Evolutionary conservation across 2,113 vertebrate species (phyloP).

Genomic region (Pseudonaja textilis): DNA sequence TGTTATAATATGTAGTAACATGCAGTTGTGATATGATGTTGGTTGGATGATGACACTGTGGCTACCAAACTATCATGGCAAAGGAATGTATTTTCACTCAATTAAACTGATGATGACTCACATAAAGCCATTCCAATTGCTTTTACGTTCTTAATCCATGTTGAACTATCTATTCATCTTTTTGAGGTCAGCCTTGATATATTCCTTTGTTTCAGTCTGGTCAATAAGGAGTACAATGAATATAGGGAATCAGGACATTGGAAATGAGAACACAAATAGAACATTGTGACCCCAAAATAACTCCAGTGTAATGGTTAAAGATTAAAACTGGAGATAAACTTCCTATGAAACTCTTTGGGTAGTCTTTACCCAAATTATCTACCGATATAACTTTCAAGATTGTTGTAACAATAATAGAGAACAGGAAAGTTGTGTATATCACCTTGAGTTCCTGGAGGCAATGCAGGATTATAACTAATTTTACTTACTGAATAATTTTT

Average conservation of each 20-base stretch:
- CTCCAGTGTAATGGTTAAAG: not conserved
- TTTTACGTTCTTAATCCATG: too few relatives aligned
- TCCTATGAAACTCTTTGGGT: not conserved
- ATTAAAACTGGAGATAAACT: not conserved
- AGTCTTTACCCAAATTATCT: not conserved
- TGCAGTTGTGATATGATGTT: not conserved
- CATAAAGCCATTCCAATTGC: not conserved
- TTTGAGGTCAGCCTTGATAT: not conserved
- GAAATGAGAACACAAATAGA: not conserved
- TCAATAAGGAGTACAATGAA: not conserved
- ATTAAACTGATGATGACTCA: not conserved
- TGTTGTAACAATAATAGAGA: not conserved
- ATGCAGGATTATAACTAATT: not conserved
- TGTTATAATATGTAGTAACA: not conserved
- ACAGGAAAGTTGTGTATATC: not conserved
- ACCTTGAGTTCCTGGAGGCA: not conserved
- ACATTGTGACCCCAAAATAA: not conserved
- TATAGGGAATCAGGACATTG: not conserved
- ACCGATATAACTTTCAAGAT: not conserved
- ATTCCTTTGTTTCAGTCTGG: not conserved
- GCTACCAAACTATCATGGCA: not conserved
- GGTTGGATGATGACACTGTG: not conserved
- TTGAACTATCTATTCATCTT: not conserved
- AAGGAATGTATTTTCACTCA: not conserved
- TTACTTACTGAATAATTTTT: not conserved